Base-by-base conservation (phyloP, 2,113 vertebrate species). In the Clarias batrachus region DNA sequence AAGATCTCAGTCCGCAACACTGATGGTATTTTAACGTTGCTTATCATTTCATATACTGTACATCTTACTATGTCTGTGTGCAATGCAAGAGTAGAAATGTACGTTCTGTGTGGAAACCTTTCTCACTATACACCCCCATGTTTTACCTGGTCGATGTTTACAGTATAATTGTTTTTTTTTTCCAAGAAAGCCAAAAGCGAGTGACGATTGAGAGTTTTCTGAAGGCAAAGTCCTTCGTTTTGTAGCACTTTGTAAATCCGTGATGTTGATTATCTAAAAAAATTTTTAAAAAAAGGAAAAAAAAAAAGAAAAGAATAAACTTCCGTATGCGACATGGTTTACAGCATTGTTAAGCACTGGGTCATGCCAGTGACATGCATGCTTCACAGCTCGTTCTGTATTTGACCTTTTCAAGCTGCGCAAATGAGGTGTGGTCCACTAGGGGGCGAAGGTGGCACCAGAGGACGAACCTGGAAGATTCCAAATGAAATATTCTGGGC, bases 171-270 rank as follows among this genome's bases (percentile, higher is more conserved):
- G 30, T 33, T 48, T 56, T 48, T 23, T 82, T 85, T 87, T 83
- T 81, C 27, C 25, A 77, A 5, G 33, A 70, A 52, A 60, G 70
- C 13, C 52, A 81, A 74, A 88, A 16, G 14, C 48, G 37, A 59
- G 33, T 27, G 65, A 62, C 19, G 23, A 3, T 70, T 14, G 19
- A n/a, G 52, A 41, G 19, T 74, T 59, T 25, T 85, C 19, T 12
- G 21, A 30, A 85, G 71, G 57, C 19, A 63, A 48, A 80, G 81
- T 41, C 57, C 56, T 83, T 86, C 68, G 9, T 78, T 80, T 85
- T 80, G 86, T 89, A 81, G 86, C 89, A 87, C 81, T 87, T 85
- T 89, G 86, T 89, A 83, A 83, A 87, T 68, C 82, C 33, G 27
- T 41, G 52, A 71, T 62, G 71, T 80, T 78, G 52, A 48, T 48